These are phyloP conservation scores for Caligus rogercresseyi DNA, from an alignment of 1,140 invertebrate genomes.

Conservation along the genomic window DNA sequence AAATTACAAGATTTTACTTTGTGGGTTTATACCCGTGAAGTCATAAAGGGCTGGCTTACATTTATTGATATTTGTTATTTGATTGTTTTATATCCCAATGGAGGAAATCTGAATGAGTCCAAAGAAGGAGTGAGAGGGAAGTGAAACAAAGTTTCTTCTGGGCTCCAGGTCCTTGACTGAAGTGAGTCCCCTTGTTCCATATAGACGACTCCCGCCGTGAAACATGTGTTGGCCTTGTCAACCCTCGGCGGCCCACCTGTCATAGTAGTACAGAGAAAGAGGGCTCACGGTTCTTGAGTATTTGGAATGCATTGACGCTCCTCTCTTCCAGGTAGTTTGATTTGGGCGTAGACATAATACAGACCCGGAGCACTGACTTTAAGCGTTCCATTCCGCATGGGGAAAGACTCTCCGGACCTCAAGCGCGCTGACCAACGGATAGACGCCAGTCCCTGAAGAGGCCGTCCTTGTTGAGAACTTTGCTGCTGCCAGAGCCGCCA, in stretches of 20 bases:
- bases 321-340: constrained; percentile 20
- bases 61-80: too few species aligned
- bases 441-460: background rate
- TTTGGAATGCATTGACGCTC: constrained; percentile 21
- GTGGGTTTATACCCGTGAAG: too few species aligned
- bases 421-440: background rate
- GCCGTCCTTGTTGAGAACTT: constrained; percentile 2
- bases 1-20: too few species aligned
- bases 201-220: constrained; percentile 19
- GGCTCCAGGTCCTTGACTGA: constrained; percentile 17
- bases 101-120: constrained; percentile 18
- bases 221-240: constrained; percentile 20
- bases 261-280: constrained; percentile 20
- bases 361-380: background rate
- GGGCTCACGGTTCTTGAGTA: constrained; percentile 9
- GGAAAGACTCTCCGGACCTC: background rate
- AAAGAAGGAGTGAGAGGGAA: constrained; percentile 20
- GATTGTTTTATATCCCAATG: background rate
- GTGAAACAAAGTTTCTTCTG: constrained; percentile 10
- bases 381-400: background rate
- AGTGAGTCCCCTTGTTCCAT: constrained; percentile 14
- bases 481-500: background rate
- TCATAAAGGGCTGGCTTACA: too few species aligned
- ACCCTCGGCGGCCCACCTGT: background rate
- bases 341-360: constrained; percentile 14